These are phyloP conservation scores for Chionodraco myersi DNA, from an alignment of 2,113 vertebrate species.

Conservation along the genomic window DNA sequence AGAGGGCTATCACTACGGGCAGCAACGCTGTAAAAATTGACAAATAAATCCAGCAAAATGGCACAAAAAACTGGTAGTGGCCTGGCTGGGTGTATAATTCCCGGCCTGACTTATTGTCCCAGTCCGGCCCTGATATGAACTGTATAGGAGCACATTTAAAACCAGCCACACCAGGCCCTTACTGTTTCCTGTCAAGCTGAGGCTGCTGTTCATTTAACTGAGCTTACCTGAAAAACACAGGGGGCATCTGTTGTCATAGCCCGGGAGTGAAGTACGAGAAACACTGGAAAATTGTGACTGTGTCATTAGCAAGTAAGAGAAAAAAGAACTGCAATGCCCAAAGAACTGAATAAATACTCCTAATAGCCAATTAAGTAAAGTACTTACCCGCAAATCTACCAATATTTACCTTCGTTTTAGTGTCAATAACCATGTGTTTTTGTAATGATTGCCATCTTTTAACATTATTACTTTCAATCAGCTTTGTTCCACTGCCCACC, in stretches of 20 bases:
- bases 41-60: no score
- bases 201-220: constrained; percentile 31
- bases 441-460: constrained; percentile 16
- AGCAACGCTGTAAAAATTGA: no score
- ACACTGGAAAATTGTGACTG: constrained; percentile 5
- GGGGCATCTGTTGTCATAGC: constrained; percentile 4
- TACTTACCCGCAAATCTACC: neutral
- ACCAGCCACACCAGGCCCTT: constrained; percentile 4
- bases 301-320: neutral
- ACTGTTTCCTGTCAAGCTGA: constrained; percentile 28
- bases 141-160: constrained; percentile 40
- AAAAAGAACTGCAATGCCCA: neutral
- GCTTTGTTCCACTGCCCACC: constrained; percentile 34
- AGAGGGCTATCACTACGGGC: no score
- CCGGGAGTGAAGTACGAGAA: constrained; percentile 11
- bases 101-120: no score
- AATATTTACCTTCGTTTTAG: constrained; percentile 11
- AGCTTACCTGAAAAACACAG: constrained; percentile 23
- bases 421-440: constrained; percentile 1
- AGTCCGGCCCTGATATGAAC: no score
- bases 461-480: constrained; percentile 28
- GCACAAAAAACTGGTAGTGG: no score
- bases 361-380: neutral
- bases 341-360: neutral
- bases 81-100: no score